Base-by-base conservation (phyloP, 2,888 invertebrate species). In the Dichetophora obliterata region DNA sequence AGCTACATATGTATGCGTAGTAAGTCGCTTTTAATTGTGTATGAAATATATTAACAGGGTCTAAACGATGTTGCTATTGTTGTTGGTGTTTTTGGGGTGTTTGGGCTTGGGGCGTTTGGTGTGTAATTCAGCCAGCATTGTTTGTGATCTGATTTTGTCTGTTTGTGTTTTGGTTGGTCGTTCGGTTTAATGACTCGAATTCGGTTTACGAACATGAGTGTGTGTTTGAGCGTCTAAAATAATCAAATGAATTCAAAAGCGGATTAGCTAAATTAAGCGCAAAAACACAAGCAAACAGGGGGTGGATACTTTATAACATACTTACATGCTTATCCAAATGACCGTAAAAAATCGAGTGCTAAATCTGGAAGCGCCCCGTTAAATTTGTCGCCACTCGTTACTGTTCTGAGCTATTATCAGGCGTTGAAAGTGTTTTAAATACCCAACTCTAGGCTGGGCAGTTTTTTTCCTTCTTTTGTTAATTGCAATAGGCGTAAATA, bases 91-190 rank as follows among this genome's bases (percentile, higher is more conserved):
- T 11, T 43, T 1, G 43, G 11, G 11, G 43, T 11, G 11, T 43
- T 43, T 11, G 43, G 43, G 43, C 43, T 43, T 43, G 43, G 43
- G 43, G 43, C 43, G 43, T 43, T 43, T 43, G 43, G 43, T 43
- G 14, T 43, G 43, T 43, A 43, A 43, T 43, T 43, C 43, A 43
- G 43, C 43, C 43, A 24, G 24, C 54, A 54, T 54, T 54, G 54
- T 54, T 24, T 14, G 27, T 63, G 31, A 16, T 16, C 31, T 63
- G 61, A 16, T 16, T 14, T 54, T 31, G 63, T 27, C 31, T 34
- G 27, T 63, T 63, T 63, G 34, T 63, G 54, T 63, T 63, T 63
- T 63, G 63, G 63, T 27, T 63, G 63, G 63, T 63, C 63, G 63
- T 34, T 34, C 4, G 27, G 63, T 63, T 63, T 63, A 63, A 63